A percentile compares a stretch with the other conserved stretches of the same genome.
These are phyloP conservation scores for Sebastes cheni DNA, from an alignment of 2,797 vertebrate genomes.

Conservation along the genomic window DNA sequence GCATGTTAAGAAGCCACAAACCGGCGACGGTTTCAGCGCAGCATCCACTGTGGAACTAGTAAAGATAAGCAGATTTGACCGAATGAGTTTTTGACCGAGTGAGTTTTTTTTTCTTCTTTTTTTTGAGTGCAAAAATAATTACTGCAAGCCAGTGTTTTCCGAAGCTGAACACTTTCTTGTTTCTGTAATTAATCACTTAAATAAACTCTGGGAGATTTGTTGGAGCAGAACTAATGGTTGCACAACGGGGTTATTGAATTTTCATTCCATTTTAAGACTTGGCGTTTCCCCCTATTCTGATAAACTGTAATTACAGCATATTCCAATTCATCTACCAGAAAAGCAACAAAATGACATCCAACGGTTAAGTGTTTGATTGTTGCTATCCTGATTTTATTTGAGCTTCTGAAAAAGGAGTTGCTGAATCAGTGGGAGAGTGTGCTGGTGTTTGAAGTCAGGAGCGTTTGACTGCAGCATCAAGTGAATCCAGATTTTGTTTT, in stretches of 20 bases:
- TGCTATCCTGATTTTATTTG: background rate
- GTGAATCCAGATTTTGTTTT: background rate
- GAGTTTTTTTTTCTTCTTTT: slow-evolving; percentile 23
- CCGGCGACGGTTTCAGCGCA: background rate
- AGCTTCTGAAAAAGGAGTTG: background rate
- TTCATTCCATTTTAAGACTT: slow-evolving; percentile 49
- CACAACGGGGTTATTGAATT: slow-evolving; percentile 60
- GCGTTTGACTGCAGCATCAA: background rate
- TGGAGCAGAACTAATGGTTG: slow-evolving; percentile 70
- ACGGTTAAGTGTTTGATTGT: background rate
- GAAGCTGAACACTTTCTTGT: slow-evolving; percentile 52
- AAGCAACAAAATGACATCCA: slow-evolving; percentile 10
- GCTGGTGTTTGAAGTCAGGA: too few relatives aligned
- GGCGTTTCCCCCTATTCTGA: slow-evolving; percentile 45
- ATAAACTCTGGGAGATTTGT: slow-evolving; percentile 56
- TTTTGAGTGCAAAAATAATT: slow-evolving; percentile 56
- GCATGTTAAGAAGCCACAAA: background rate
- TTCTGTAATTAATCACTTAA: slow-evolving; percentile 72
- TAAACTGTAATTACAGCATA: slow-evolving; percentile 49
- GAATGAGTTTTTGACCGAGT: slow-evolving; percentile 35
- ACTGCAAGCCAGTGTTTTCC: slow-evolving; percentile 45
- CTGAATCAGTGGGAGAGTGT: background rate
- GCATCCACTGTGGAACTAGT: background rate
- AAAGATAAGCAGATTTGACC: slow-evolving; percentile 46
- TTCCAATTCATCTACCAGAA: slow-evolving; percentile 37